These are phyloP conservation scores for Tyto alba DNA, from an alignment of 2,113 vertebrate species.

Conservation along the genomic window DNA sequence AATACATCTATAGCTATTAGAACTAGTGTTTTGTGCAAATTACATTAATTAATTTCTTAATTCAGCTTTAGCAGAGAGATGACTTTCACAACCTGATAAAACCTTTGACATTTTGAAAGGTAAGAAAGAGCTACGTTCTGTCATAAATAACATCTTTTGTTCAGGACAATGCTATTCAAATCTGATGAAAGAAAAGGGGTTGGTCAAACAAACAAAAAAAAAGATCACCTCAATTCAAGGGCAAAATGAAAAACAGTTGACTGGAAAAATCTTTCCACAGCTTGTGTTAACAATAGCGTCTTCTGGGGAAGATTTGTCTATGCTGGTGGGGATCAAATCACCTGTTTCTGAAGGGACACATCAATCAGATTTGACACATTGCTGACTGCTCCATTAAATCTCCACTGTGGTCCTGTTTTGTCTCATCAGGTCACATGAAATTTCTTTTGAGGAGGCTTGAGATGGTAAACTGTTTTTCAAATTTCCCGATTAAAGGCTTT, in stretches of 20 bases:
- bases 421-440: conserved; percentile 61
- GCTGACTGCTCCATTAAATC: conserved; percentile 79
- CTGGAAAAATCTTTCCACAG: conserved; percentile 24
- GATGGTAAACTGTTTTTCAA: conserved; percentile 53
- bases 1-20: conserved; percentile 17
- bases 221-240: conserved; percentile 63
- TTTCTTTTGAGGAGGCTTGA: not conserved
- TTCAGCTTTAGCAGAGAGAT: conserved; percentile 45
- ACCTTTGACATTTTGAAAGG: conserved; percentile 57
- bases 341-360: conserved; percentile 60
- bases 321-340: conserved; percentile 67
- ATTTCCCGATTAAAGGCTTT: conserved; percentile 55
- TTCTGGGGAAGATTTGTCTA: conserved; percentile 64
- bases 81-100: conserved; percentile 37
- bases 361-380: conserved; percentile 73
- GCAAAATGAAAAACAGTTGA: conserved; percentile 59
- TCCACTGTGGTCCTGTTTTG: conserved; percentile 63
- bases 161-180: conserved; percentile 42
- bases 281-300: conserved; percentile 10
- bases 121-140: conserved; percentile 23
- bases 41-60: conserved; percentile 53
- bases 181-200: conserved; percentile 47
- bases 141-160: conserved; percentile 60
- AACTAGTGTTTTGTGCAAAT: conserved; percentile 52
- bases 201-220: not conserved